Conservation (phyloP, 2,888 invertebrate species). For the Muscina levida region DNA sequence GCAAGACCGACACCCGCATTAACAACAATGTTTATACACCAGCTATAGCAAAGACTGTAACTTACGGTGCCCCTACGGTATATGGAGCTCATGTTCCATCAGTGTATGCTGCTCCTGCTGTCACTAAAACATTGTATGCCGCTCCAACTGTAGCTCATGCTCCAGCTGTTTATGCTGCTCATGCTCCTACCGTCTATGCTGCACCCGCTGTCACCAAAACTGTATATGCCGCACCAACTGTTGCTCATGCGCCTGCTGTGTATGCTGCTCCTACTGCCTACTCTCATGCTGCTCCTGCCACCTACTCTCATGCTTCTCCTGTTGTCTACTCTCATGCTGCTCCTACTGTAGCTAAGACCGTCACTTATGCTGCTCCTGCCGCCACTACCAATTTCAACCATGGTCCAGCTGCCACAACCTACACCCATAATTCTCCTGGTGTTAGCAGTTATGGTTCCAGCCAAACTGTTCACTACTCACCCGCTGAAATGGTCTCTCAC, state of each 20-base stretch:
- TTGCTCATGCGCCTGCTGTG: conserved; percentile 68
- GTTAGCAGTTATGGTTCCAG: conserved; percentile 61
- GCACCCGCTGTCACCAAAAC: conserved; percentile 67
- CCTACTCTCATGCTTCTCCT: conserved; percentile 67
- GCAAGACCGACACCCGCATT: conserved; percentile 82
- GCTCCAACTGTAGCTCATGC: conserved; percentile 74
- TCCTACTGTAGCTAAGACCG: conserved; percentile 69
- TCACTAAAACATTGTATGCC: conserved; percentile 69
- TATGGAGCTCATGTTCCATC: conserved; percentile 72
- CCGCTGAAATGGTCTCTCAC: conserved; percentile 83
- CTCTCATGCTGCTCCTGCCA: conserved; percentile 63
- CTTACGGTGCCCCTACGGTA: conserved; percentile 68
- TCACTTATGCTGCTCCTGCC: conserved; percentile 75
- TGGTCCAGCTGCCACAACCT: conserved; percentile 67
- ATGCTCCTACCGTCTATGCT: conserved; percentile 70
- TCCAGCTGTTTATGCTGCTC: conserved; percentile 67
- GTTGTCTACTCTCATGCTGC: conserved; percentile 76
- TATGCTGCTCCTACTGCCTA: conserved; percentile 70
- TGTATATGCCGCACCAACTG: conserved; percentile 57
- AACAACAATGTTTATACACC: too few species aligned
- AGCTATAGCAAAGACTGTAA: too few species aligned
- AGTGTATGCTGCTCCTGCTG: conserved; percentile 62
- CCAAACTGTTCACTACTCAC: conserved; percentile 77
- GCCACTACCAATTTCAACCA: conserved; percentile 54
- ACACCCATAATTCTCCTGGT: conserved; percentile 62